phyloP scores from a whole-genome alignment of 2,888 invertebrate species.

The Cantharis lateralis region DNA sequence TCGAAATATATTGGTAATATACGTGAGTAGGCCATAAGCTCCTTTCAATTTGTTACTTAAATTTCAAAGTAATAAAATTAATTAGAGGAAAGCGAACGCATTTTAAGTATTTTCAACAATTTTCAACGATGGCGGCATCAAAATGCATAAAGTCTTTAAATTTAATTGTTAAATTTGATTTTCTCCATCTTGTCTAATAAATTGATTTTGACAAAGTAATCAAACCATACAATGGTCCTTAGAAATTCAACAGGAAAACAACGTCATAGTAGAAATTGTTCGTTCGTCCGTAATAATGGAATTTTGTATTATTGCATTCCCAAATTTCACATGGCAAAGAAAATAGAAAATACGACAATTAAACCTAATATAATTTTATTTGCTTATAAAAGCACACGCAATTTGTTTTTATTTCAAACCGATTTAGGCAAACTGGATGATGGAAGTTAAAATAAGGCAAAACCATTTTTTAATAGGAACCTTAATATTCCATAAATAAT shows the following conservation, averaged over 20 bases:
- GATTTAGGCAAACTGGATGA: neutral
- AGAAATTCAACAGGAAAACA: conserved; percentile 10
- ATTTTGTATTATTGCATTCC: neutral
- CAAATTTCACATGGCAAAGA: neutral
- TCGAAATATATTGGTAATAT: neutral
- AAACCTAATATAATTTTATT: neutral
- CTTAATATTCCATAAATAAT: neutral
- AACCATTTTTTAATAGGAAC: neutral
- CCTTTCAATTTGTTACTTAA: neutral
- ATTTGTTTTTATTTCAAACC: neutral
- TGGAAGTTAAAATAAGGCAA: neutral
- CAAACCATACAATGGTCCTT: conserved; percentile 5
- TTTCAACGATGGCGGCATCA: neutral
- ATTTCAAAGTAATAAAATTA: too few species aligned
- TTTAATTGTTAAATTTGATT: neutral
- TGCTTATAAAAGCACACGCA: neutral
- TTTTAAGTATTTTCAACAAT: neutral
- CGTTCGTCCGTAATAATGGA: conserved; percentile 1
- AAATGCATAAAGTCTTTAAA: neutral
- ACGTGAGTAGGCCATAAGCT: neutral
- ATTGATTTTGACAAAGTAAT: conserved; percentile 16
- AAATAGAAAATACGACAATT: neutral
- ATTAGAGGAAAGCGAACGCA: neutral
- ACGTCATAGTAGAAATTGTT: neutral
- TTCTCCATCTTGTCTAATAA: conserved; percentile 7